Evolutionary conservation across 2,888 invertebrate species (phyloP), one percentile per base, ranked within the genome.

Genomic region (Noctua fimbriata): DNA sequence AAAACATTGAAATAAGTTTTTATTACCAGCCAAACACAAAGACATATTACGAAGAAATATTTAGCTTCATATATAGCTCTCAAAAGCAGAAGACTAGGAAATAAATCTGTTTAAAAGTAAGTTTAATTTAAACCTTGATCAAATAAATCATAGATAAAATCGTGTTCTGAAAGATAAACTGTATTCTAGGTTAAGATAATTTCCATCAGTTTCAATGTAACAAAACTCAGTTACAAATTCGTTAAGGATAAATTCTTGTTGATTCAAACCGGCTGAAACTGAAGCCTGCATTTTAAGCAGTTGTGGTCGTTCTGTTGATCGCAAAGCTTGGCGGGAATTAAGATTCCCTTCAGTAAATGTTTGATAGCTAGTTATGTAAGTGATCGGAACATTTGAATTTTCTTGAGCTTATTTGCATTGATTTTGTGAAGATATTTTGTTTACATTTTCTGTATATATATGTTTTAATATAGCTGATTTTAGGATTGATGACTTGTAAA

Each of bases 221-320:
- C 85, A 72, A 71, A 84, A 74, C 58, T 85, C 55, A 41, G 87
- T 76, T 72, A 85, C 85, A 76, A 85, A 84, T 85, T 85, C 76
- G 81, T 84, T 79, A 85, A 75, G 76, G 88, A 76, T 87, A 87
- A 72, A 84, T 74, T 80, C 76, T 87, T 87, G 85, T 85, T 85
- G 85, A 87, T 80, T 77, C 49, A 72, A 87, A 74, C 88, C 69
- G 88, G 66, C 41, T 69, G 49, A 24, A 44, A 73, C 47, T 55
- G 65, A 74, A 72, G 47, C 85, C 85, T 87, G 88, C 88, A 85
- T 87, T 72, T 87, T 85, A 87, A 85, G 73, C 88, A 85, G 85
- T 73, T 72, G 85, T 36, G 88, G 85, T 80, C 55, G 71, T 66
- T 58, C 87, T 71, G 79, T 79, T 76, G 84, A 67, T 76, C 73